These are phyloP conservation scores for Muscicapa striata DNA, from an alignment of 2,797 vertebrate genomes.

Conservation along the genomic window DNA sequence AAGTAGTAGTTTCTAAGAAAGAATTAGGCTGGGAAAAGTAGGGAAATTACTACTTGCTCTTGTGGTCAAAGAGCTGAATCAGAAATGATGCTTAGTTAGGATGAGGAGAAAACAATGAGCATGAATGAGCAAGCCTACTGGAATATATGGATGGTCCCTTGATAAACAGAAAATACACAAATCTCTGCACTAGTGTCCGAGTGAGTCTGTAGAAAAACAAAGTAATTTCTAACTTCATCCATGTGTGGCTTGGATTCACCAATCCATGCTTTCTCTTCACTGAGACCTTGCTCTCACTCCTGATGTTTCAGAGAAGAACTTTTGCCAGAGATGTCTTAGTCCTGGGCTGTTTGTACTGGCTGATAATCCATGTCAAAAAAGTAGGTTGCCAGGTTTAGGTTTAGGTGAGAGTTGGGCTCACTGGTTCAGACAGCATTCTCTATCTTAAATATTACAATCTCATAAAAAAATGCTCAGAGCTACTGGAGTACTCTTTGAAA, in stretches of 20 bases:
- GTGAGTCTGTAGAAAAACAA: background rate
- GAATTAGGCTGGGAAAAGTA: background rate
- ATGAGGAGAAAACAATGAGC: background rate
- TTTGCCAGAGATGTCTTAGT: background rate
- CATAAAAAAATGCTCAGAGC: rapidly evolving
- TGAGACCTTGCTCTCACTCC: background rate
- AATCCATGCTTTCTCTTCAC: background rate
- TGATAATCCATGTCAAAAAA: background rate
- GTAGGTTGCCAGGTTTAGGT: background rate
- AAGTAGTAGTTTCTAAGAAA: background rate
- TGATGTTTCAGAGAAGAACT: background rate
- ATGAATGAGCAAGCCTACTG: background rate
- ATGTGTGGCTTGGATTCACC: background rate
- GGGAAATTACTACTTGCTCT: background rate
- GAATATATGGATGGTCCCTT: background rate
- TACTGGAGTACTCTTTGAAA: background rate
- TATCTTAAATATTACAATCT: background rate
- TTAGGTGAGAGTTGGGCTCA: background rate
- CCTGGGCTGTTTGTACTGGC: rapidly evolving
- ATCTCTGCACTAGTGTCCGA: rapidly evolving
- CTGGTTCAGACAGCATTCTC: background rate
- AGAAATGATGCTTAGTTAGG: background rate
- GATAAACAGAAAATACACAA: background rate
- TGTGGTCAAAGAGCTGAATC: background rate
- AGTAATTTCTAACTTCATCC: background rate